Evolutionary conservation across 2,113 vertebrate genomes (phyloP), one percentile per base, ranked within the genome.

Genomic region (Rissa tridactyla): DNA sequence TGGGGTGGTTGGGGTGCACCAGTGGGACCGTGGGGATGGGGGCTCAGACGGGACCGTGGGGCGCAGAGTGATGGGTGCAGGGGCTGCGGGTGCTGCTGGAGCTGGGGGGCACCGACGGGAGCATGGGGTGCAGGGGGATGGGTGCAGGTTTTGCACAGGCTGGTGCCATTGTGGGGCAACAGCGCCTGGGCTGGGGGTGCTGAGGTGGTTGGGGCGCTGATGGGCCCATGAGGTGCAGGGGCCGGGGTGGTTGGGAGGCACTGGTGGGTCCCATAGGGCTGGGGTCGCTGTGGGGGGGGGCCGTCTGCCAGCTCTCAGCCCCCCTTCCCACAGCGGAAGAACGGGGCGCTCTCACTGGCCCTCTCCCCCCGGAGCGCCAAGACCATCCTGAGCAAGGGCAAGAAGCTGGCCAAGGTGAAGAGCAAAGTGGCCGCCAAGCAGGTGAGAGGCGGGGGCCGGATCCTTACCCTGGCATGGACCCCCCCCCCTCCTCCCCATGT

Each of bases 281-380:
- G 72, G 23, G 55, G 21, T 32, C 6, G 4, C 20, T 1, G 9
- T 5, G 17, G 88, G 40, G 40, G 27, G 51, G 18, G 25, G 26
- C 13, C 11, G 3, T 2, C 1, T 1, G 29, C 29, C 2, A 0
- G 25, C 52, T 32, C 30, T 27, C 84, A 15, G 9, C 8, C 18
- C 23, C 68, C 15, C 18, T 46, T 46, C 17, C 8, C 4, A 5
- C 97, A 99, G 99, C 98, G 98, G 87, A 99, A 98, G 97, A 98
- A 98, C 4, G 98, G 98, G 92, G 97, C 98, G 49, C 98, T 98
- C 44, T 97, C 97, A 0, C 97, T 98, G 44, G 94, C 97, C 16
- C 95, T 98, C 54, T 98, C 98, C 2, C 96, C 98, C 16, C 98
- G 98, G 81, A 98, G 96, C 0, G 98, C 98, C 91, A 99, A 99